These are phyloP conservation scores for Rhinichthys klamathensis DNA, from an alignment of 2,113 vertebrate genomes.

Conservation along the genomic window DNA sequence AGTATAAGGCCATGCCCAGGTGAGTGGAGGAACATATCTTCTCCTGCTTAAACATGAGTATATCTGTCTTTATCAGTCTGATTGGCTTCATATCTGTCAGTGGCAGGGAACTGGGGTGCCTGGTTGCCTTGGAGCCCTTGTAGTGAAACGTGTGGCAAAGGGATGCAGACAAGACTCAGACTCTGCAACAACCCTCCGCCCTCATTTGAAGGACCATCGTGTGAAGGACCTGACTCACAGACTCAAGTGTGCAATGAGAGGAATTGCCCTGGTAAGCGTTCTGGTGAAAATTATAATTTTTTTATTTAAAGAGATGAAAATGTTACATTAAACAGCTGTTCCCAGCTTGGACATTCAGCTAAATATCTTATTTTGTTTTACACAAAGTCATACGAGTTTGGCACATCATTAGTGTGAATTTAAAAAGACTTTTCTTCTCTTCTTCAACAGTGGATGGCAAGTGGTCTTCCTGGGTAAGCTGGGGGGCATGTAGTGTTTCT, in stretches of 20 bases:
- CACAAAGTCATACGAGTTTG: too few relatives aligned
- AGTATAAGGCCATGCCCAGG: slow-evolving; percentile 89
- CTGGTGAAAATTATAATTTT: background rate
- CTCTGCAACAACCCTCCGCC: slow-evolving; percentile 89
- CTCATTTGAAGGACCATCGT: slow-evolving; percentile 79
- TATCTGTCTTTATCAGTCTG: background rate
- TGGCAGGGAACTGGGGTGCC: slow-evolving; percentile 86
- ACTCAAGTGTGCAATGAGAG: slow-evolving; percentile 86
- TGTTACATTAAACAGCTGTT: too few relatives aligned
- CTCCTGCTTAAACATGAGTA: background rate
- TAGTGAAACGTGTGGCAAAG: slow-evolving; percentile 88
- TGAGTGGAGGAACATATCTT: slow-evolving; percentile 61
- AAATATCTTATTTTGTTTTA: too few relatives aligned
- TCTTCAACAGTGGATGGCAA: slow-evolving; percentile 87
- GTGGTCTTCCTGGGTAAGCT: slow-evolving; percentile 89
- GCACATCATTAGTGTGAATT: too few relatives aligned
- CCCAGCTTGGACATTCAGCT: too few relatives aligned
- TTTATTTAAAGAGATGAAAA: too few relatives aligned
- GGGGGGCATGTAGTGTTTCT: slow-evolving; percentile 89
- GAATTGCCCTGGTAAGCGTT: slow-evolving; percentile 85
- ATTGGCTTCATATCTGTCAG: slow-evolving; percentile 66
- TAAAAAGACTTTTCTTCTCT: background rate
- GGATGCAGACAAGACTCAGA: slow-evolving; percentile 82
- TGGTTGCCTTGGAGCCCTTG: slow-evolving; percentile 91
- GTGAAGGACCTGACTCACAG: slow-evolving; percentile 84